Base-by-base conservation (phyloP, 2,797 vertebrate species). In the Sebastes kiyomatsui region DNA sequence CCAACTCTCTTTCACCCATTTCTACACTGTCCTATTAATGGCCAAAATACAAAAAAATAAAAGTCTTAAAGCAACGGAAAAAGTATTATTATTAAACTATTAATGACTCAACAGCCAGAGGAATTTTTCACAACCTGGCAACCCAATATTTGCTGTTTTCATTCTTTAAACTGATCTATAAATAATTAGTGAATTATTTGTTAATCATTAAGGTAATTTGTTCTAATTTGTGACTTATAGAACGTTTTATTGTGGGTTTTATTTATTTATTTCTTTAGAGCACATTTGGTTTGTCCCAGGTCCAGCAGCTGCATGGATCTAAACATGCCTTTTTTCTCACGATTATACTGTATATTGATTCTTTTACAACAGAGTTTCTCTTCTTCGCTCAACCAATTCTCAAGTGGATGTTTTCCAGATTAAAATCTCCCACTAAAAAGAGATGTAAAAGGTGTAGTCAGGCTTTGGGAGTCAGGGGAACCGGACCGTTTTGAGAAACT, bases 321-420 rank as follows among this genome's bases (percentile, higher is more conserved):
- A 4, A 23, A 54, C 10, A 6, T 32, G 7, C 4, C 2, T 42
- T 71, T 38, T 16, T 35, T 42, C 25, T 23, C 6, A 14, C 13
- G 3, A 7, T 30, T 61, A 14, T 12, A 52, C 20, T 52, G 49
- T 52, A 6, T 12, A 62, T 71, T 18, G 16, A 76, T 62, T 68
- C 6, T 74, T 56, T 58, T 64, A 54, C 13, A 35, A 9, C n/a
- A 20, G 7, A 56, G 42, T 64, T 54, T 81, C 58, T 65, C 5
- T 33, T 54, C 68, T 49, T 56, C 1, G 2, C 23, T 42, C 42
- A 30, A 33, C 68, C 7, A 5, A 35, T 49, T 86, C 59, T 67
- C 18, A 38, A 67, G 54, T 70, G 58, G 28, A 67, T 46, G 32
- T 61, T 72, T 76, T 82, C 10, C 64, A 65, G 52, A 28, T 18